phyloP scores from a whole-genome alignment of 2,888 invertebrate species.

The Brenthis daphne region DNA sequence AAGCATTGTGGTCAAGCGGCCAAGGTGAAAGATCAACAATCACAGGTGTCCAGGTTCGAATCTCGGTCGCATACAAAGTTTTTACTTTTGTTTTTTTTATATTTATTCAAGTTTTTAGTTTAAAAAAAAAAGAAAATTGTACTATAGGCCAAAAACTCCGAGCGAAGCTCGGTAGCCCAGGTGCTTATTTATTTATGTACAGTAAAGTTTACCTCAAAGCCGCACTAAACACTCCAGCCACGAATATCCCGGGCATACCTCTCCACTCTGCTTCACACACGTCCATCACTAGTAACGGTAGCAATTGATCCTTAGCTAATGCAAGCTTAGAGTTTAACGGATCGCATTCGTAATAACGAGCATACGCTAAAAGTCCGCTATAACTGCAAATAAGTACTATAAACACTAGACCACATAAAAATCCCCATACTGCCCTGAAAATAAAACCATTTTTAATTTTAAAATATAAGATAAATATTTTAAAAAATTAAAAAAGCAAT shows the following conservation, averaged over 20 bases:
- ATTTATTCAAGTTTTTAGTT: too few species aligned
- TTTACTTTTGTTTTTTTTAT: too few species aligned
- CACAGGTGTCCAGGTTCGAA: too few species aligned
- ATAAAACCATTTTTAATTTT: not conserved
- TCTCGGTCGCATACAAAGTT: too few species aligned
- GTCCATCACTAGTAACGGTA: slow-evolving; percentile 93
- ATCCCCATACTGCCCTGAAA: slow-evolving; percentile 86
- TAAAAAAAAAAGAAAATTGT: too few species aligned
- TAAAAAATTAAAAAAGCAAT: not conserved
- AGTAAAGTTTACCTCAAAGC: slow-evolving; percentile 85
- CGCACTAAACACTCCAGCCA: slow-evolving; percentile 95
- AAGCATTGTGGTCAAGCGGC: too few species aligned
- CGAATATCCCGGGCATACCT: slow-evolving; percentile 93
- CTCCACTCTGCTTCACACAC: slow-evolving; percentile 82
- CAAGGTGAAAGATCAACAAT: too few species aligned
- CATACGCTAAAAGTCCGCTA: slow-evolving; percentile 88
- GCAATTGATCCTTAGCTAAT: slow-evolving; percentile 88
- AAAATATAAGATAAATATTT: not conserved
- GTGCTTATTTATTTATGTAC: not conserved
- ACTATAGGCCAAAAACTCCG: too few species aligned
- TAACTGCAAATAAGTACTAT: slow-evolving; percentile 87
- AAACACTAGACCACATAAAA: slow-evolving; percentile 84
- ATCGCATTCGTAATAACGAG: slow-evolving; percentile 88
- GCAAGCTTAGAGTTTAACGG: slow-evolving; percentile 87
- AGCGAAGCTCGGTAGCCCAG: too few species aligned